A percentile compares a stretch with the other conserved stretches of the same genome.
These are phyloP conservation scores for Actias luna DNA, from an alignment of 2,888 invertebrate species.

Conservation along the genomic window DNA sequence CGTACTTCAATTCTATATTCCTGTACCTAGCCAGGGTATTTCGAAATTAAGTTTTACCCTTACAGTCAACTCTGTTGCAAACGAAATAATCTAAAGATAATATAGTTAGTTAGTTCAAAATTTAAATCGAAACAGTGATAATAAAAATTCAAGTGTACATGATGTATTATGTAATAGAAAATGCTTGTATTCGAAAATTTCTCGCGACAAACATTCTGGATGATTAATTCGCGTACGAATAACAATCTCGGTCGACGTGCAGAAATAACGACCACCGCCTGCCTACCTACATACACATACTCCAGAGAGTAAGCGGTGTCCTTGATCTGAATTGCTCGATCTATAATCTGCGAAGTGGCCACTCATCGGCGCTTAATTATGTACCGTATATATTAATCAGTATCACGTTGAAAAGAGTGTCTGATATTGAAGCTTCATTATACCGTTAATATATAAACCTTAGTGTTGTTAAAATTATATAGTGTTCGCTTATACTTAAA, in stretches of 20 bases:
- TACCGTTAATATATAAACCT: not conserved
- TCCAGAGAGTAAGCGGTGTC: conserved; percentile 46
- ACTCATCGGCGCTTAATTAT: conserved; percentile 6
- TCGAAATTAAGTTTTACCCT: not conserved
- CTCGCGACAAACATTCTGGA: conserved; percentile 30
- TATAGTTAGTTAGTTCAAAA: not conserved
- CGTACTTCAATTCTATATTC: no score
- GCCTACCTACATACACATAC: conserved; percentile 14
- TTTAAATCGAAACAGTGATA: not conserved
- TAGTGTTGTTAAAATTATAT: not conserved
- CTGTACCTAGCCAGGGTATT: no score
- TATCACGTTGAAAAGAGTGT: not conserved
- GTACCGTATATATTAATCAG: conserved; percentile 8
- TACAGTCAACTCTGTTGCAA: not conserved
- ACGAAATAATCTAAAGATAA: not conserved
- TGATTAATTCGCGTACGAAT: conserved; percentile 44
- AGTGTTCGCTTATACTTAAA: not conserved
- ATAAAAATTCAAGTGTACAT: not conserved
- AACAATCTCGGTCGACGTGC: conserved; percentile 40
- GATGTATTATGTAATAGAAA: not conserved
- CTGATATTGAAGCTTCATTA: not conserved
- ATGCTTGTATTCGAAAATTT: conserved; percentile 22
- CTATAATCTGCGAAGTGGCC: conserved; percentile 34
- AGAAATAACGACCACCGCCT: conserved; percentile 34
- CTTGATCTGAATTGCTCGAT: conserved; percentile 53